phyloP scores from a whole-genome alignment of 2,888 invertebrate genomes.

The Auanema freiburgensis region DNA sequence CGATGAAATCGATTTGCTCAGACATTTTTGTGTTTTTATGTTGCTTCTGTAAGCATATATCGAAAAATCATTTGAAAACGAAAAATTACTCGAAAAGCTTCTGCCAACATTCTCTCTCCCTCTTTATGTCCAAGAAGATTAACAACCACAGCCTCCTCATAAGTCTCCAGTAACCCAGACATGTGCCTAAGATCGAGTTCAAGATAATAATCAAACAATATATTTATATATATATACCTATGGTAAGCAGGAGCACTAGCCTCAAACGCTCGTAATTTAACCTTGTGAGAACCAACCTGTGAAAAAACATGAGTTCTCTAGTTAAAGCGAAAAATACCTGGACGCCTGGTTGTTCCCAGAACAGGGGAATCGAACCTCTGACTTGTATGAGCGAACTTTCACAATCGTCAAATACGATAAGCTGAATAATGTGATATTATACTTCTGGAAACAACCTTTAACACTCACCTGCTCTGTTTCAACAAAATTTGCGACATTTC shows the following conservation, averaged over 20 bases:
- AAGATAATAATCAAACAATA: slow-evolving; percentile 1
- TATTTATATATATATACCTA: slow-evolving; percentile 66
- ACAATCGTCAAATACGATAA: slow-evolving; percentile 75
- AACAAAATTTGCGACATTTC: slow-evolving; percentile 98
- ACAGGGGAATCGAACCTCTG: slow-evolving; percentile 92
- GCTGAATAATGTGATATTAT: slow-evolving; percentile 31
- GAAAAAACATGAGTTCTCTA: slow-evolving; percentile 12
- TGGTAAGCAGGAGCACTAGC: slow-evolving; percentile 90
- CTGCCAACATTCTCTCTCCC: slow-evolving; percentile 91
- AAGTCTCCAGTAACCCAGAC: slow-evolving; percentile 76
- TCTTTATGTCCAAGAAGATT: slow-evolving; percentile 90
- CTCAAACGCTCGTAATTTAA: slow-evolving; percentile 90
- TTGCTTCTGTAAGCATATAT: slow-evolving; percentile 75
- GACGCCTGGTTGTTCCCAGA: slow-evolving; percentile 98
- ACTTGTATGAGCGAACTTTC: slow-evolving; percentile 84
- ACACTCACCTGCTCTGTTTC: slow-evolving; percentile 90
- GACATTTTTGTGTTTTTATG: slow-evolving; percentile 76
- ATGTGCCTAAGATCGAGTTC: slow-evolving; percentile 46
- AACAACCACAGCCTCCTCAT: slow-evolving; percentile 88
- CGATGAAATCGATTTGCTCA: slow-evolving; percentile 81
- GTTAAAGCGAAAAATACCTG: slow-evolving; percentile 25
- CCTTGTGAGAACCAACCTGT: slow-evolving; percentile 92
- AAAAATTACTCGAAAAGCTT: slow-evolving; percentile 75
- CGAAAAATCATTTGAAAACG: slow-evolving; percentile 36
- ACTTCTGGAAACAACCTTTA: too few relatives aligned